Evolutionary conservation across 2,113 vertebrate species (phyloP).

Genomic region (Nanorana parkeri): DNA sequence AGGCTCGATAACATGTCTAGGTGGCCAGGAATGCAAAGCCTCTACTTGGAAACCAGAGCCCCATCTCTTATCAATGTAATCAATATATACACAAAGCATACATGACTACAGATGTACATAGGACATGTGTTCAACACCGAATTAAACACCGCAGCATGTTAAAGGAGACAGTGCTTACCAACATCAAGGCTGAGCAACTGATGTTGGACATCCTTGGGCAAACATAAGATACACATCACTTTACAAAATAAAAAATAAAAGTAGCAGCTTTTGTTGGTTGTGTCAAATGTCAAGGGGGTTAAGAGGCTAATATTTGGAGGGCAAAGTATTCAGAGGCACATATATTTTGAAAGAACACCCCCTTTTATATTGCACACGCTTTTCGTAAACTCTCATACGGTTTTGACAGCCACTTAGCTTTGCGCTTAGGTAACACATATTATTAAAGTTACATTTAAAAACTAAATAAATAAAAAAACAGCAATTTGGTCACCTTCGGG

Average conservation of each 20-base stretch:
- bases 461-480: conserved; percentile 11
- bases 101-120: neutral
- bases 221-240: neutral
- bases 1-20: conserved; percentile 4
- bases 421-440: neutral
- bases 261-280: conserved; percentile 6
- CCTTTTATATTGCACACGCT: conserved; percentile 16
- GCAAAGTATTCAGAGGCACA: neutral
- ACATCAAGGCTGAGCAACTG: neutral
- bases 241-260: conserved; percentile 7
- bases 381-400: conserved; percentile 15
- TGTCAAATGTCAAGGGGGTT: neutral
- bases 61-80: neutral
- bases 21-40: neutral
- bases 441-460: conserved; percentile 4
- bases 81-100: conserved; percentile 32
- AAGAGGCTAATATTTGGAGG: neutral
- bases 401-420: neutral
- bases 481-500: conserved; percentile 38
- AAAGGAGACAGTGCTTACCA: neutral
- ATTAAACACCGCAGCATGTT: neutral
- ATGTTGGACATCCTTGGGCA: neutral
- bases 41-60: conserved; percentile 27
- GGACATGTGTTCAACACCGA: neutral
- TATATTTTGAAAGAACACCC: neutral